Evolutionary conservation across 2,888 invertebrate species (phyloP).

Genomic region (Pheosia tremula): DNA sequence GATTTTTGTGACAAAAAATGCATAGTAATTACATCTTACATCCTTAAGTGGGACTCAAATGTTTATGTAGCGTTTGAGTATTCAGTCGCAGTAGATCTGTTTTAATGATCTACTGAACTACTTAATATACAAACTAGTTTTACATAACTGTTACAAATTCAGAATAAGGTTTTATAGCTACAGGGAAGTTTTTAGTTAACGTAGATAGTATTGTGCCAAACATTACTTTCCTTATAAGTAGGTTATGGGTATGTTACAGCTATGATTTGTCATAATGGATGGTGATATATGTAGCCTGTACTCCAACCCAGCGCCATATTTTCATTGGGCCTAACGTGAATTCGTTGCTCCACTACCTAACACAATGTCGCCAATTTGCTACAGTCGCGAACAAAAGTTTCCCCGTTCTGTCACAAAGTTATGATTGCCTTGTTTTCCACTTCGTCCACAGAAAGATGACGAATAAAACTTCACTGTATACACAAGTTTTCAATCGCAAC

Average conservation of each 20-base stretch:
- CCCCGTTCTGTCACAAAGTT: constrained; percentile 63
- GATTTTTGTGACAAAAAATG: too few relatives aligned
- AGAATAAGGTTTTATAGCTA: not conserved
- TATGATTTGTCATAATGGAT: constrained; percentile 46
- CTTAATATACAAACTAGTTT: not conserved
- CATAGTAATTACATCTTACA: too few relatives aligned
- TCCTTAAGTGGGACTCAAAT: too few relatives aligned
- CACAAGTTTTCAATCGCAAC: constrained; percentile 16
- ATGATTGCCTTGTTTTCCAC: constrained; percentile 76
- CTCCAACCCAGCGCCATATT: constrained; percentile 44
- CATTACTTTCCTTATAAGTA: constrained; percentile 29
- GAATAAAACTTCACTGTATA: constrained; percentile 60
- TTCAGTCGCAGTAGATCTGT: too few relatives aligned
- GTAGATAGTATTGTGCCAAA: constrained; percentile 18
- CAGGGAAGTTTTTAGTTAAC: not conserved
- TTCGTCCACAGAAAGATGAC: constrained; percentile 61
- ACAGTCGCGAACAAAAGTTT: constrained; percentile 61
- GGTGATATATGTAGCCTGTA: constrained; percentile 46
- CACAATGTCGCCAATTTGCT: constrained; percentile 74
- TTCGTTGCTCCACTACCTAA: constrained; percentile 41
- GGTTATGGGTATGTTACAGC: constrained; percentile 33
- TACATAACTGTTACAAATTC: not conserved
- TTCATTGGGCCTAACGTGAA: constrained; percentile 42
- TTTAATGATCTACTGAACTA: too few relatives aligned
- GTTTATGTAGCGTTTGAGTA: too few relatives aligned